Evolutionary conservation across 2,888 invertebrate species (phyloP).

Genomic region (Glaucopsyche alexis): DNA sequence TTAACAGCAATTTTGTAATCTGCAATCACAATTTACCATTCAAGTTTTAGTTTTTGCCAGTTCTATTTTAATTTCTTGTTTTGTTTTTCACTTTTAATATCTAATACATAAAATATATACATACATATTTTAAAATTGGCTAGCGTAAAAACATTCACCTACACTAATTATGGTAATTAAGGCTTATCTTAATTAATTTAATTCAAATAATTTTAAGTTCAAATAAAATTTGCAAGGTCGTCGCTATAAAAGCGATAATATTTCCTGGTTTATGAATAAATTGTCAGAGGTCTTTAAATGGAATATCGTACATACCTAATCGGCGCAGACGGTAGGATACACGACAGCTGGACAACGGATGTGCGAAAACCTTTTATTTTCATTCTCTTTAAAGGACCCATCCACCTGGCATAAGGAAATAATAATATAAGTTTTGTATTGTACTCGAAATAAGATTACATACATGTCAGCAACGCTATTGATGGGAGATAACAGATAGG

Average conservation of each 20-base stretch:
- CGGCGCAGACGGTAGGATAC: conserved; percentile 8
- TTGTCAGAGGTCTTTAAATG: background rate
- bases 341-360: conserved; percentile 6
- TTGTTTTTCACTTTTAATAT: background rate
- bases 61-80: background rate
- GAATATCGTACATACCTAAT: background rate
- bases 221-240: background rate
- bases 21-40: background rate
- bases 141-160: background rate
- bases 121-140: no score
- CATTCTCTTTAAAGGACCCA: background rate
- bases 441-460: background rate
- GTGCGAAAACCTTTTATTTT: conserved; percentile 9
- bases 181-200: conserved; percentile 11
- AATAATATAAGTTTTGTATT: background rate
- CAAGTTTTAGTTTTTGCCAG: background rate
- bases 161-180: background rate
- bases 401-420: background rate
- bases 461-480: background rate
- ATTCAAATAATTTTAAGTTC: background rate
- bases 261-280: conserved; percentile 4
- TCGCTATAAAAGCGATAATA: background rate
- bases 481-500: background rate
- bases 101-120: background rate
- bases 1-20: background rate